A percentile compares a stretch with the other conserved stretches of the same genome.
Conservation (phyloP, 37 sponge, comb jelly and placozoan genomes). For the Aplysina aerophoba region DNA sequence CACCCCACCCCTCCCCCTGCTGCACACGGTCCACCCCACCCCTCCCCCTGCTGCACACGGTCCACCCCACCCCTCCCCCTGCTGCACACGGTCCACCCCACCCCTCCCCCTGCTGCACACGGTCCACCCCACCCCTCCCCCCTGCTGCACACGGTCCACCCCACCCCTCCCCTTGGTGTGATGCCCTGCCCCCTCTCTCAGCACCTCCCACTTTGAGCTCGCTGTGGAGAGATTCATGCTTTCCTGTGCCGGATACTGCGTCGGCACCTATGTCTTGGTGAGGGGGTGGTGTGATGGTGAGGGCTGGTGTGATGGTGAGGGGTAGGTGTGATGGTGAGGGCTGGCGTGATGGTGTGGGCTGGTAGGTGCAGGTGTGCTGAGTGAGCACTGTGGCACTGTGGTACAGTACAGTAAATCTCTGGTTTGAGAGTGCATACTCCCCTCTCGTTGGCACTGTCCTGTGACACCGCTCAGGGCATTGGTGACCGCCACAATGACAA, state of each 20-base stretch:
- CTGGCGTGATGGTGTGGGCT: too few relatives aligned
- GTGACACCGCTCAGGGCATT: conserved; percentile 75
- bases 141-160: too few relatives aligned
- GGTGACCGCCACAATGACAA: conserved; percentile 97
- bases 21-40: too few relatives aligned
- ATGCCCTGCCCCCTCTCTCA: conserved; percentile 5
- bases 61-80: too few relatives aligned
- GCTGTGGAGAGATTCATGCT: conserved; percentile 81
- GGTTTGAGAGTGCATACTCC: too few relatives aligned
- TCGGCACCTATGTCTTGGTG: conserved; percentile 92
- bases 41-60: too few relatives aligned
- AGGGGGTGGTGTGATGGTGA: not conserved
- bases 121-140: not conserved
- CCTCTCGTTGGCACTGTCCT: not conserved
- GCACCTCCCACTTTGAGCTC: conserved; percentile 52
- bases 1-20: too few relatives aligned
- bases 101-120: too few relatives aligned
- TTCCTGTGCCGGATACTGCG: conserved; percentile 97
- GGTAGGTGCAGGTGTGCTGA: not conserved
- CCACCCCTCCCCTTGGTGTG: too few relatives aligned
- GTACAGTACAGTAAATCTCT: not conserved
- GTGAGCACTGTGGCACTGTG: not conserved
- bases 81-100: too few relatives aligned
- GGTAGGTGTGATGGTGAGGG: not conserved
- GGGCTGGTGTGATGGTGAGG: not conserved